Base-by-base conservation (phyloP, 2,113 vertebrate species). In the Heterotilapia buettikoferi region DNA sequence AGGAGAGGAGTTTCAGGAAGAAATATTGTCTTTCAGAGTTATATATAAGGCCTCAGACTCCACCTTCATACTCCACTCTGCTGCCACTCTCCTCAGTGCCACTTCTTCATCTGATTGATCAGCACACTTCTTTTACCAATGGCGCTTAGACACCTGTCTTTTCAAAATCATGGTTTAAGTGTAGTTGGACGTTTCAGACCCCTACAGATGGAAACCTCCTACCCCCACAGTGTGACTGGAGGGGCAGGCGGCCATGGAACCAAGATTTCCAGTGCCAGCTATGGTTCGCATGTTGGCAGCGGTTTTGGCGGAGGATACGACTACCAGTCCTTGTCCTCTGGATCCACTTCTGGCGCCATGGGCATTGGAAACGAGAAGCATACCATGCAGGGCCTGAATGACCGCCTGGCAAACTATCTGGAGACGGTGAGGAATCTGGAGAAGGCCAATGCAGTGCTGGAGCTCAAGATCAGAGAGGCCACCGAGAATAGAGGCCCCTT, bases 391-490 rank as follows among this genome's bases (percentile, higher is more conserved):
- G 86, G 90, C 54, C 92, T 97, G 81, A 97, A 97, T 0, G 95
- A 96, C 85, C 95, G 96, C 7, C 92, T 97, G 92, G 95, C 95
- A 43, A 94, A 40, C 90, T 97, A 97, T 92, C 85, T 97, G 94
- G 96, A 96, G 63, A 96, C 87, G 1, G 96, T 97, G 71, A 95
- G 61, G 79, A 94, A n/a, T 53, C 94, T 97, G 87, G 96, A 97
- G 94, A 94, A 94, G 87, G 95, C 92, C 92, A 97, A 97, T 92
- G 71, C 84, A 68, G 59, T 81, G 19, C 92, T 97, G 84, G 96
- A 96, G 93, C 50, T 94, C 79, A 92, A 96, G 84, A 97, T 97
- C 94, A 90, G 89, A 6, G 93, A 97, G 94, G n/a, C 24, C 82
- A 84, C 94, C 5, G 94, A 96, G 85, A 96, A 93, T 78, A 95